These are phyloP conservation scores for Panagrolaimus sp. DNA, from an alignment of 1,140 invertebrate genomes.

Conservation along the genomic window DNA sequence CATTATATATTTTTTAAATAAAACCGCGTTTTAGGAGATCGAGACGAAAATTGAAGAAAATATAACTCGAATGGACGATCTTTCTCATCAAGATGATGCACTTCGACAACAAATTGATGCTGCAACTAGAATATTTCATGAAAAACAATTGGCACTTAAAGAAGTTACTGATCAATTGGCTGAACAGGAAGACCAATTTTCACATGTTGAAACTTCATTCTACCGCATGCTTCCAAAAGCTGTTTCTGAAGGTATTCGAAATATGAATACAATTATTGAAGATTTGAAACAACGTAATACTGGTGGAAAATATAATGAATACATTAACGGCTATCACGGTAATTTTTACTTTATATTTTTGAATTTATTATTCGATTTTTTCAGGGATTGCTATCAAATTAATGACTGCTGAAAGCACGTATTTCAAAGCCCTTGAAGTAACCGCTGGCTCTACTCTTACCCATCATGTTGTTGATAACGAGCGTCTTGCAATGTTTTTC, in stretches of 20 bases:
- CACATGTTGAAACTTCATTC: constrained; percentile 31
- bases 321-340: constrained; percentile 57
- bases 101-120: not conserved
- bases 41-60: constrained; percentile 33
- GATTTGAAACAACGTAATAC: constrained; percentile 34
- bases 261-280: constrained; percentile 39
- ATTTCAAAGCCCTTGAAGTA: constrained; percentile 96
- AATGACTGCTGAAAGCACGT: constrained; percentile 90
- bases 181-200: constrained; percentile 25
- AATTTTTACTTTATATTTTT: not conserved
- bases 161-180: constrained; percentile 15
- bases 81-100: not conserved
- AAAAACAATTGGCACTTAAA: constrained; percentile 13
- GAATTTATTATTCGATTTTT: constrained; percentile 18
- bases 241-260: constrained; percentile 29
- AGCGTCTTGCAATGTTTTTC: constrained; percentile 91
- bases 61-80: not conserved
- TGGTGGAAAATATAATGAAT: constrained; percentile 35
- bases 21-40: constrained; percentile 32
- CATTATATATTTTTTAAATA: not conserved
- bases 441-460: constrained; percentile 92
- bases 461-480: constrained; percentile 96
- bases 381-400: constrained; percentile 83
- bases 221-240: constrained; percentile 28
- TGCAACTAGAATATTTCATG: constrained; percentile 13